A percentile compares a stretch with the other conserved stretches of the same genome.
Evolutionary conservation across 2,797 vertebrate species (phyloP).

Genomic region (Amazona finschi): DNA sequence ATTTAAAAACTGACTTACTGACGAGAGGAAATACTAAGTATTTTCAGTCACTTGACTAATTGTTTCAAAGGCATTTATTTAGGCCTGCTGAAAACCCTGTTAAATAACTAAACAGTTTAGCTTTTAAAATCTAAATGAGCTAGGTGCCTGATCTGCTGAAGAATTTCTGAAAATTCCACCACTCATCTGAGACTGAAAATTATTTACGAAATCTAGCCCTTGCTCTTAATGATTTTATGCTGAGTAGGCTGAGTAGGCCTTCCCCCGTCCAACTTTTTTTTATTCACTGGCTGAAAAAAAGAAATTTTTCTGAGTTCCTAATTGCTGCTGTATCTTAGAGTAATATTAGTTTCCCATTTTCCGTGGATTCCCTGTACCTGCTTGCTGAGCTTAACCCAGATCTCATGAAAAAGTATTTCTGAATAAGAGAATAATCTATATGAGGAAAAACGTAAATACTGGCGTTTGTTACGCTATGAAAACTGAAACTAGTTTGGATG

Average conservation of each 20-base stretch:
- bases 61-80: slow-evolving; percentile 18
- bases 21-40: background rate
- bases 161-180: background rate
- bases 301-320: background rate
- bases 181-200: background rate
- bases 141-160: background rate
- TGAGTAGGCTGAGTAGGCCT: background rate
- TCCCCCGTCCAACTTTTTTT: background rate
- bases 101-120: background rate
- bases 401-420: background rate
- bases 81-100: background rate
- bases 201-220: background rate
- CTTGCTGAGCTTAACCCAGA: background rate
- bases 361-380: background rate
- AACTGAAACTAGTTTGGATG: background rate
- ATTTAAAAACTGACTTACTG: background rate
- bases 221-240: background rate
- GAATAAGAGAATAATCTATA: background rate
- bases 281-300: background rate
- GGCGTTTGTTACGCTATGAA: background rate
- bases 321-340: background rate
- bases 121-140: background rate
- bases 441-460: background rate
- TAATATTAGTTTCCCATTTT: background rate
- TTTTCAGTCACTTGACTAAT: slow-evolving; percentile 21